These are phyloP conservation scores for Leptinotarsa undecemlineata DNA, from an alignment of 1,140 invertebrate genomes.

Conservation along the genomic window DNA sequence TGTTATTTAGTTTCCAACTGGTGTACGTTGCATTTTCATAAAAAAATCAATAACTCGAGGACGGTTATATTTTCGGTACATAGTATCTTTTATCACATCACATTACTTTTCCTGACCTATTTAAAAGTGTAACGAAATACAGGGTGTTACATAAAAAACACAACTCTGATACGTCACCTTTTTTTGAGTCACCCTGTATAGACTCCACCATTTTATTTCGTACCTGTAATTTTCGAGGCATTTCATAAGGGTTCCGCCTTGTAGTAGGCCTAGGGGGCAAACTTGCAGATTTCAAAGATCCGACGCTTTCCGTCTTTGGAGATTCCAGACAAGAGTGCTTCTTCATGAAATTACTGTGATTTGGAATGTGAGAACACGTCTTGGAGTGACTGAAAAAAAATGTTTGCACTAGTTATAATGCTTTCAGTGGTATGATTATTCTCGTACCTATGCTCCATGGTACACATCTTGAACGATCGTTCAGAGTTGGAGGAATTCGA, in stretches of 20 bases:
- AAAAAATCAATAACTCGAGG: no score
- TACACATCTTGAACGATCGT: not conserved
- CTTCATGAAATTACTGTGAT: slow-evolving; percentile 11
- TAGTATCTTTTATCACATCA: no score
- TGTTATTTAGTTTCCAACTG: no score
- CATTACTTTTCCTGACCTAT: no score
- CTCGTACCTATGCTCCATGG: slow-evolving; percentile 2
- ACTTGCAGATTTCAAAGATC: slow-evolving; percentile 13
- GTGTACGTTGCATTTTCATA: no score
- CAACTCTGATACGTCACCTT: no score
- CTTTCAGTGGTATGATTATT: not conserved
- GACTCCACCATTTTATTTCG: not conserved
- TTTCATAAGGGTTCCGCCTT: slow-evolving; percentile 25
- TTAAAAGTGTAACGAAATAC: no score
- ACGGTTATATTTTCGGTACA: no score
- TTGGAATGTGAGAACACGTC: slow-evolving; percentile 11
- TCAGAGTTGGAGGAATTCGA: slow-evolving; percentile 4
- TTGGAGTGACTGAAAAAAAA: not conserved
- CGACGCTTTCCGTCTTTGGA: slow-evolving; percentile 20
- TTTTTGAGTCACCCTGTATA: no score
- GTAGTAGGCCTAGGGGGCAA: slow-evolving; percentile 26
- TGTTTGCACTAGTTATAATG: not conserved
- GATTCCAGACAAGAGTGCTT: slow-evolving; percentile 10
- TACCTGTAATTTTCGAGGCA: slow-evolving; percentile 15
- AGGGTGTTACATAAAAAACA: no score